These are phyloP conservation scores for Actinia equina DNA, from an alignment of 64 coral and sea anemone genomes.

Conservation along the genomic window DNA sequence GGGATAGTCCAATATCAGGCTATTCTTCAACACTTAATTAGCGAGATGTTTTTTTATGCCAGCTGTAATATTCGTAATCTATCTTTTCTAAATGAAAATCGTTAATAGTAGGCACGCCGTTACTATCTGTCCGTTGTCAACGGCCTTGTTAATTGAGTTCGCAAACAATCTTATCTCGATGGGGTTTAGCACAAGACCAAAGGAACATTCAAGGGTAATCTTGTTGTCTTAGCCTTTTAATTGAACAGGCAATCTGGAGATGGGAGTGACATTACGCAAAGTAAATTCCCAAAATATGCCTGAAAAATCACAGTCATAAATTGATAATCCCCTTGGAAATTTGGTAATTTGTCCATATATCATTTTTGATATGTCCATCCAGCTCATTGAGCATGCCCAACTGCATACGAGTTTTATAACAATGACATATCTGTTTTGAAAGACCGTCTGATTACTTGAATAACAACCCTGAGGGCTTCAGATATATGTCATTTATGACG, in stretches of 20 bases:
- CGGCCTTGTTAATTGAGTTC: neutral
- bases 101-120: neutral
- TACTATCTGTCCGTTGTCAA: neutral
- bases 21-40: neutral
- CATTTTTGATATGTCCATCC: too few species aligned
- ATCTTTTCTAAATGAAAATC: conserved; percentile 8
- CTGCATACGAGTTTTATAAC: neutral
- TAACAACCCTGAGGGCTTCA: neutral
- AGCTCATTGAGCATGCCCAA: neutral
- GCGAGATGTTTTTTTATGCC: neutral
- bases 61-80: conserved; percentile 2
- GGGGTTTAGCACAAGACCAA: neutral
- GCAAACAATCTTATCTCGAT: conserved; percentile 6
- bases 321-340: neutral
- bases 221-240: conserved; percentile 3
- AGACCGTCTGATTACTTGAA: too few species aligned
- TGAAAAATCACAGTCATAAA: neutral
- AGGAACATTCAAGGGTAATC: neutral
- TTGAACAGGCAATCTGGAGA: neutral
- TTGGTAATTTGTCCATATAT: neutral
- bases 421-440: neutral
- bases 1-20: neutral
- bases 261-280: neutral
- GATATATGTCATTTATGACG: too few species aligned
- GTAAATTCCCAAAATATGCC: neutral